Evolutionary conservation across 1,140 invertebrate species (phyloP), one percentile per base, ranked within the genome.

Genomic region (Rhynchophorus ferrugineus): DNA sequence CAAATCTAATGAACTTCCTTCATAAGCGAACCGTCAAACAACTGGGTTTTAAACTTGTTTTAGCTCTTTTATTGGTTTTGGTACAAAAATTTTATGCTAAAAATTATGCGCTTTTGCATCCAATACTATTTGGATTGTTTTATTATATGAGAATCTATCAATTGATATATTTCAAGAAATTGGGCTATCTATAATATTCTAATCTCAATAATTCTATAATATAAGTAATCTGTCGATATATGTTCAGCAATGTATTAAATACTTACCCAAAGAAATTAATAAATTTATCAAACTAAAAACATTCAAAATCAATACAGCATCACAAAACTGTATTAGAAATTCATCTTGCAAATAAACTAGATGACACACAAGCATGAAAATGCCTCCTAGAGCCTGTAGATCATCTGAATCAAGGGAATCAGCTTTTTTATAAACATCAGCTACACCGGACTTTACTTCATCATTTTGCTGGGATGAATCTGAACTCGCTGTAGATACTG

Each of bases 281-380:
- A 67, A 64, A 2, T 75, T 75, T 46, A 81, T 73, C 3, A 80
- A 66, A 6, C 71, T 61, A 50, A 74, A 72, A 2, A 77, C 79
- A 44, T 79, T 77, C 17, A 86, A 71, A 22, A 85, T 76, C n/a
- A 77, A 76, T 19, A 89, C 71, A 1, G 85, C 79, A 52, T 89
- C 82, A 62, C 85, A 89, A 62, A 89, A 83, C 60, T 91, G 87
- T 1, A 75, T 74, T 0, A 89, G 75, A 65, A 86, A 89, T 45
- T 80, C 75, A 18, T 82, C 75, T 21, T 82, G 76, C 9, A 76
- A 67, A 59, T 88, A 79, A 44, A 87, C 79, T 49, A 91, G 67
- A 71, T 85, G 79, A 46, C 80, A 79, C 18, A 87, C 77, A 29
- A 90, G 66, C 48, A 87, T 75, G 61, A 81, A 75, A 49, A 85